Evolutionary conservation across 2,797 vertebrate genomes (phyloP), one percentile per base, ranked within the genome.

Genomic region (Alfaro cultratus): DNA sequence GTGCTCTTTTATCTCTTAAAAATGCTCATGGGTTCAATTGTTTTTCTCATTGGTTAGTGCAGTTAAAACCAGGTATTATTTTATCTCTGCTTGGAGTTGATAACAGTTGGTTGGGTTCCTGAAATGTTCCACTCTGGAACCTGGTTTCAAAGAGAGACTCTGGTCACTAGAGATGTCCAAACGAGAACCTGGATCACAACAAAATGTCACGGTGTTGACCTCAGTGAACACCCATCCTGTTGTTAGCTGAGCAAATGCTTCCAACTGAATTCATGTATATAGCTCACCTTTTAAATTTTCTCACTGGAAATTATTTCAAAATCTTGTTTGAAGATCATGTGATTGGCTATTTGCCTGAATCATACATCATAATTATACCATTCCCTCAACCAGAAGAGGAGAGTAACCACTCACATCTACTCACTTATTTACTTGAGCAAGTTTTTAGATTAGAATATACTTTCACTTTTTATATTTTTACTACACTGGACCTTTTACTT

Each of bases 1-100:
- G 78, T 62, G 18, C 64, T 64, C 75, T n/a, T 29, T 71, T 45
- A 55, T 73, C 57, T 82, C 73, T 43, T 55, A 77, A 31, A 80
- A 81, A 72, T 76, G 47, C 45, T 67, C 31, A 16, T 16, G 26
- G 53, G 77, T 70, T 12, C 43, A 10, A 76, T 8, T 43, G n/a
- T 70, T 43, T 43, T 6, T 8, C 16, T 3, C 67, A 13, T 13
- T 71, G 23, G 26, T 71, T 46, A 8, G 41, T 45, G 39, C 5
- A 46, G 12, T n/a, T 71, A 26, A 71, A 45, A 71, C 41, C 11
- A 43, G 10, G 11, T n/a, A 13, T 43, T 11, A 41, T 23, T 68
- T 12, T 26, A 26, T 68, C 11, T 68, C 4, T 12, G 39, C 4
- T 12, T 68, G 67, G 7, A 6, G 18, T 29, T 57, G 55, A 34